Evolutionary conservation across 2,113 vertebrate species (phyloP).

Genomic region (Acrocephalus kingi): DNA sequence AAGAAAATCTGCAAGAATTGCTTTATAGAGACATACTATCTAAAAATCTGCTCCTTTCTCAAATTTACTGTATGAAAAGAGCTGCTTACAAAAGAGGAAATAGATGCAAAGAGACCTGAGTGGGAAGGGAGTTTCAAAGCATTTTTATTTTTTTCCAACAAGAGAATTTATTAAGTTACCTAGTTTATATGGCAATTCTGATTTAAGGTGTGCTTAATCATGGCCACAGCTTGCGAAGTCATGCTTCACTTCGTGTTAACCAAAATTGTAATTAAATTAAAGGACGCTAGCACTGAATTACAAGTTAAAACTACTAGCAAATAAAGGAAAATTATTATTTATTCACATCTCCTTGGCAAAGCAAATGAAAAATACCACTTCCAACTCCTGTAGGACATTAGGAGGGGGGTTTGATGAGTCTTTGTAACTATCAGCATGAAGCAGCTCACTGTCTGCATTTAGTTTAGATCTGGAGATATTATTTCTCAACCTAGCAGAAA

Average conservation of each 20-base stretch:
- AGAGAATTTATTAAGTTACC: neutral
- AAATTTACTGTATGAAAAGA: neutral
- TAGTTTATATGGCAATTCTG: neutral
- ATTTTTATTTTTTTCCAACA: neutral
- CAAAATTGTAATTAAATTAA: neutral
- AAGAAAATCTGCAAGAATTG: neutral
- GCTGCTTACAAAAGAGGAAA: neutral
- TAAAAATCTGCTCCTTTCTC: neutral
- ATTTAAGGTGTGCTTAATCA: neutral
- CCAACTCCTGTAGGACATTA: neutral
- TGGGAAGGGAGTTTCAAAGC: neutral
- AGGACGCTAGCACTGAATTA: neutral
- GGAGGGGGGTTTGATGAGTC: neutral
- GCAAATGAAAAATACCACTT: neutral
- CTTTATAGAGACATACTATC: neutral
- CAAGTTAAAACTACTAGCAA: neutral
- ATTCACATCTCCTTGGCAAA: neutral
- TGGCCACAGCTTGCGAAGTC: neutral
- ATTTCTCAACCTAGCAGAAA: neutral
- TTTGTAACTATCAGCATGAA: neutral
- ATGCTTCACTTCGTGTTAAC: neutral
- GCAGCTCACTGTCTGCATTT: neutral
- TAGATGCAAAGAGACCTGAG: neutral
- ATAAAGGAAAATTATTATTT: neutral
- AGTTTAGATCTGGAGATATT: neutral